phyloP scores from a whole-genome alignment of 2,797 vertebrate species.

The Urocyon cinereoargenteus region DNA sequence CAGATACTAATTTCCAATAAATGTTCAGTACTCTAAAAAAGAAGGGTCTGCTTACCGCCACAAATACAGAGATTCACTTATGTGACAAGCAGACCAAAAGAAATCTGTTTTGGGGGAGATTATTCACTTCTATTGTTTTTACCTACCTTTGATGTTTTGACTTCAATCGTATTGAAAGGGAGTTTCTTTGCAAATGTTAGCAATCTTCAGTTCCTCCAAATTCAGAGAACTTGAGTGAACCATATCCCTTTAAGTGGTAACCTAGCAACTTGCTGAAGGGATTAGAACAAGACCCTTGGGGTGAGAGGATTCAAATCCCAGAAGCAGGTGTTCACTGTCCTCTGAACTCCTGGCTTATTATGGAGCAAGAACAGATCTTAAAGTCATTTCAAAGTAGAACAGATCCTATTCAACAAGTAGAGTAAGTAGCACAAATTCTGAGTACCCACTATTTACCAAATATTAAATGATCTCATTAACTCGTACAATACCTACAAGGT shows the following conservation, averaged over 20 bases:
- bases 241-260: slow-evolving; percentile 63
- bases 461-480: not conserved
- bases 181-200: slow-evolving; percentile 30
- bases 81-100: not conserved
- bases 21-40: not conserved
- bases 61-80: not conserved
- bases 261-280: slow-evolving; percentile 54
- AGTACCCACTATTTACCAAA: not conserved
- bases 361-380: not conserved
- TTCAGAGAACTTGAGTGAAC: slow-evolving; percentile 37
- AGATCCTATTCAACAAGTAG: not conserved
- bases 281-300: slow-evolving; percentile 43
- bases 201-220: slow-evolving; percentile 2
- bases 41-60: not conserved
- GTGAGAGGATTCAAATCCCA: slow-evolving; percentile 64
- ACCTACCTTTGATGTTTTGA: not conserved
- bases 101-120: not conserved
- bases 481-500: not conserved
- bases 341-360: slow-evolving; percentile 42
- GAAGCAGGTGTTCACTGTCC: slow-evolving; percentile 53
- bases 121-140: not conserved
- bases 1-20: not conserved
- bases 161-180: slow-evolving; percentile 4
- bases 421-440: not conserved
- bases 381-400: slow-evolving; percentile 47